These are phyloP conservation scores for Escarpia spicata DNA, from an alignment of 2,888 invertebrate genomes.

Conservation along the genomic window DNA sequence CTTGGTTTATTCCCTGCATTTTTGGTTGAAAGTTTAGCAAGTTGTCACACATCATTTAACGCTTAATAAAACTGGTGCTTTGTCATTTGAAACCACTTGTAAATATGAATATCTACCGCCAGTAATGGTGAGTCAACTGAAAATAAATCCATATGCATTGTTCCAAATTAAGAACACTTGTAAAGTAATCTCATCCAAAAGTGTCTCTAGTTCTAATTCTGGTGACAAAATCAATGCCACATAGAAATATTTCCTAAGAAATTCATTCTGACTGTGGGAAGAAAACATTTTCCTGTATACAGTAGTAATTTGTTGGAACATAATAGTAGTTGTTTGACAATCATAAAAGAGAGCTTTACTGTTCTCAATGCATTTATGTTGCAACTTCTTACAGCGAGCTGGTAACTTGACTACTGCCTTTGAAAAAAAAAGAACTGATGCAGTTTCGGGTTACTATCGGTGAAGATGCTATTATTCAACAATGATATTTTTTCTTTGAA, in stretches of 20 bases:
- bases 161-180: not conserved
- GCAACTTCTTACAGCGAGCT: not conserved
- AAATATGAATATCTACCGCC: not conserved
- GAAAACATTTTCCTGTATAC: not conserved
- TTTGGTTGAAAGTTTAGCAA: no score
- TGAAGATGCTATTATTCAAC: not conserved
- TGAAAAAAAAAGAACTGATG: not conserved
- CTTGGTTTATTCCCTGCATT: no score
- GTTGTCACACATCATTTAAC: no score
- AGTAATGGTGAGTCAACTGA: not conserved
- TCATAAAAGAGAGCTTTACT: not conserved
- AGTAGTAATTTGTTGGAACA: no score
- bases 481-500: not conserved
- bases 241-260: not conserved
- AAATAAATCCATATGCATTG: not conserved
- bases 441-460: not conserved
- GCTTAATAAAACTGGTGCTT: no score
- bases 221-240: not conserved
- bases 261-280: conserved; percentile 1
- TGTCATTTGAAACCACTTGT: not conserved
- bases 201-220: not conserved
- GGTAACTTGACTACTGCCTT: not conserved
- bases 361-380: not conserved
- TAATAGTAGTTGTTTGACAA: not conserved
- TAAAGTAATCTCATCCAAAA: not conserved